Conservation (phyloP, 35 echinoderm and acorn worm genomes). For the Strongylocentrotus purpuratus region DNA sequence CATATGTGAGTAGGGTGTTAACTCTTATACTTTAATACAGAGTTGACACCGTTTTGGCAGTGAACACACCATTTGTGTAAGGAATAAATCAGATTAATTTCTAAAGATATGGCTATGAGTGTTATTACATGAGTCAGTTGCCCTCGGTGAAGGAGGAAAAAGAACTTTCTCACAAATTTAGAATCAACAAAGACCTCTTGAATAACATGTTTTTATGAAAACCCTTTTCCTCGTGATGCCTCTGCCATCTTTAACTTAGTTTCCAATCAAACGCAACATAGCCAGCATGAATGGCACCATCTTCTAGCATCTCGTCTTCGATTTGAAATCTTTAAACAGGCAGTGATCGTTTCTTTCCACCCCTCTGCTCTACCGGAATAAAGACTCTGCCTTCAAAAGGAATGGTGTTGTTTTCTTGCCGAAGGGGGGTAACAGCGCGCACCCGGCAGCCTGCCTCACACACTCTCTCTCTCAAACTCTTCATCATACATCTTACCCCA, state of each 20-base stretch:
- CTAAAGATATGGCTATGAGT: neutral
- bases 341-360: neutral
- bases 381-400: neutral
- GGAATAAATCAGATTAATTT: neutral
- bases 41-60: too few relatives aligned
- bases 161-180: too few relatives aligned
- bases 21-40: too few relatives aligned
- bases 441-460: neutral
- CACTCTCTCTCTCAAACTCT: neutral
- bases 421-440: neutral
- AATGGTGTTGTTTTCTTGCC: conserved; percentile 43
- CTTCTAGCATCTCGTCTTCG: neutral
- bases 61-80: too few relatives aligned
- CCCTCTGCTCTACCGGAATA: neutral
- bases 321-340: conserved; percentile 12
- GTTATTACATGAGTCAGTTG: too few relatives aligned
- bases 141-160: too few relatives aligned
- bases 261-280: neutral
- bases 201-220: too few relatives aligned
- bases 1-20: too few relatives aligned
- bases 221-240: too few relatives aligned
- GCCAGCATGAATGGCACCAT: neutral
- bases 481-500: too few relatives aligned
- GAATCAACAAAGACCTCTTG: too few relatives aligned
- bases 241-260: too few relatives aligned